Evolutionary conservation across 1,140 invertebrate species (phyloP), one percentile per base, ranked within the genome.

Genomic region (Spodoptera litura): DNA sequence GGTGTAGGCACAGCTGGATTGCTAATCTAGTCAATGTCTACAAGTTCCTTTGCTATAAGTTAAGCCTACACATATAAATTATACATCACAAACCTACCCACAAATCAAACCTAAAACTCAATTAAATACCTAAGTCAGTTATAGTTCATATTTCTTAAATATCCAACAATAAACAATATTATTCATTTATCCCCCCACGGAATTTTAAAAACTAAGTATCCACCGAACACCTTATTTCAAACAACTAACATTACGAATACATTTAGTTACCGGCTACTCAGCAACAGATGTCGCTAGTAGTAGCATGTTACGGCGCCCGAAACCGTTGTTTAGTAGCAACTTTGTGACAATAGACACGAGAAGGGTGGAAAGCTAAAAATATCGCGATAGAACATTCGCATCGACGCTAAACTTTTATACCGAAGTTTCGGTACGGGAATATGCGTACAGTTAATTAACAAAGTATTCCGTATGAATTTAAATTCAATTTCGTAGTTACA

Each of bases 231-330:
- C 52, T n/a, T n/a, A n/a, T n/a, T n/a, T n/a, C n/a, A n/a, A n/a
- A n/a, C n/a, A n/a, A n/a, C n/a, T 20, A 20, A 15, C 13, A 3
- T 38, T 35, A n/a, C 61, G 61, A 35, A 3, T 44, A 71, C n/a
- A 55, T n/a, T 71, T 31, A 56, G 51, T 70, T 44, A 13, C 27
- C 38, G 8, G 70, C 88, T 89, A 91, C 80, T 84, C 83, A 64
- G 80, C 66, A 83, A 85, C 78, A 91, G 88, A 87, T 91, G 90
- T 88, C 90, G 90, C 84, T 89, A 84, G 64, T 78, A 52, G 74
- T 53, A 75, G 6, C 44, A 13, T 53, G 71, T 59, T 59, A 58
- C 59, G 11, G 38, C 31, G 62, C 38, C 61, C 72, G 49, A 49
- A 59, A 61, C 15, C 35, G 20, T 44, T 31, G 35, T 70, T n/a